These are phyloP conservation scores for Bos javanicus DNA, from an alignment of 2,113 vertebrate genomes.

Conservation along the genomic window DNA sequence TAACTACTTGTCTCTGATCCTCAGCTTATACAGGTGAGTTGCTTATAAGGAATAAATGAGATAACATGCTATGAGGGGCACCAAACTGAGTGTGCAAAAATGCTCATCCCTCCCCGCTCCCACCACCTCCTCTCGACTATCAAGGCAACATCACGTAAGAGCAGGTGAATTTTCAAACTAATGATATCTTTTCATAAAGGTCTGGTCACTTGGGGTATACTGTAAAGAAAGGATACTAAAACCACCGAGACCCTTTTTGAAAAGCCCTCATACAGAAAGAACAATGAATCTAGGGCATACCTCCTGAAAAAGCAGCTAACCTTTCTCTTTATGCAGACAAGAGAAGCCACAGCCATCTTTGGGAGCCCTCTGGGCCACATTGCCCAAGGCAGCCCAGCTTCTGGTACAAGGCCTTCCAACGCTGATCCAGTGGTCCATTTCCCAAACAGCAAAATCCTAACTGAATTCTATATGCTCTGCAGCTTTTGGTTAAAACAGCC, in stretches of 20 bases:
- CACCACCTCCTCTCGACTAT: neutral
- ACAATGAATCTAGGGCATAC: neutral
- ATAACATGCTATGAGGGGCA: neutral
- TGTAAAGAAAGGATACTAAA: neutral
- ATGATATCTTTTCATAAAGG: neutral
- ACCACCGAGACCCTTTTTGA: neutral
- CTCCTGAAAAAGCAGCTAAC: neutral
- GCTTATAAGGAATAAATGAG: slow-evolving; percentile 24
- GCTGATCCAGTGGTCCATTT: no score
- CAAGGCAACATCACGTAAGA: neutral
- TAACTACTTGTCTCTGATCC: neutral
- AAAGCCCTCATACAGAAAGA: neutral
- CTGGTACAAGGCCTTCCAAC: neutral
- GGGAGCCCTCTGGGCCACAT: neutral
- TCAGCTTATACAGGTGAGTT: slow-evolving; percentile 13
- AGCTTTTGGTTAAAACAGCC: neutral
- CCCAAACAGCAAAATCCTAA: neutral
- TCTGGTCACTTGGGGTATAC: neutral
- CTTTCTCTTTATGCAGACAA: neutral
- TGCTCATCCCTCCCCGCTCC: neutral
- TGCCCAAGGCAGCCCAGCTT: neutral
- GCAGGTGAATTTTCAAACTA: neutral
- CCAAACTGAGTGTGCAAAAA: neutral
- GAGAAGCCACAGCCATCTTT: neutral
- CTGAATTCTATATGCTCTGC: neutral